Conservation (phyloP, 2,888 invertebrate genomes). For the Mythimna vitellina region DNA sequence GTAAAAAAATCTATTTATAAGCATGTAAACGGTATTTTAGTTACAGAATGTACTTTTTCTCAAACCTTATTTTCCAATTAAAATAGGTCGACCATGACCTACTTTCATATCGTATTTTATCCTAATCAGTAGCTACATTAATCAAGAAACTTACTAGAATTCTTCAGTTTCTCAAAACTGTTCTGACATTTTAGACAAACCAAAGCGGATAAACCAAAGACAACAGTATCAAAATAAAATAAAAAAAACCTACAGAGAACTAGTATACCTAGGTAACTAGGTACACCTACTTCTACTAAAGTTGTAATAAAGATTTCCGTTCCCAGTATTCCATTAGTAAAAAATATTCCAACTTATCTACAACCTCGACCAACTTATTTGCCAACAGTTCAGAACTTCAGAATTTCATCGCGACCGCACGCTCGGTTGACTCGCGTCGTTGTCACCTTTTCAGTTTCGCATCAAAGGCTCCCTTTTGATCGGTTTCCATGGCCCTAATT, state of each 20-base stretch:
- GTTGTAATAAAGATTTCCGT: background rate
- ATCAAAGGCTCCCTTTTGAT: conserved; percentile 87
- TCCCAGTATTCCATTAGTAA: conserved; percentile 8
- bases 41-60: too few species aligned
- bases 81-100: too few species aligned
- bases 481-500: conserved; percentile 87
- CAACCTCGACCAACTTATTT: conserved; percentile 32
- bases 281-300: background rate
- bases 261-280: too few species aligned
- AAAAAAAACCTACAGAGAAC: background rate
- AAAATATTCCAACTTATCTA: conserved; percentile 7
- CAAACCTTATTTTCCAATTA: too few species aligned
- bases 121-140: too few species aligned
- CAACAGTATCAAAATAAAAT: background rate
- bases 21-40: too few species aligned
- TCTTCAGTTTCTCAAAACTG: too few species aligned
- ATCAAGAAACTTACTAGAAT: too few species aligned
- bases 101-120: too few species aligned
- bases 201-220: too few species aligned
- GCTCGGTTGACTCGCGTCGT: conserved; percentile 74
- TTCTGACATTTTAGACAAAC: too few species aligned
- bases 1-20: too few species aligned
- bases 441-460: conserved; percentile 86
- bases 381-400: conserved; percentile 59
- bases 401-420: conserved; percentile 66